phyloP scores from a whole-genome alignment of 2,888 invertebrate genomes.

The Muschampia plurimacula region DNA sequence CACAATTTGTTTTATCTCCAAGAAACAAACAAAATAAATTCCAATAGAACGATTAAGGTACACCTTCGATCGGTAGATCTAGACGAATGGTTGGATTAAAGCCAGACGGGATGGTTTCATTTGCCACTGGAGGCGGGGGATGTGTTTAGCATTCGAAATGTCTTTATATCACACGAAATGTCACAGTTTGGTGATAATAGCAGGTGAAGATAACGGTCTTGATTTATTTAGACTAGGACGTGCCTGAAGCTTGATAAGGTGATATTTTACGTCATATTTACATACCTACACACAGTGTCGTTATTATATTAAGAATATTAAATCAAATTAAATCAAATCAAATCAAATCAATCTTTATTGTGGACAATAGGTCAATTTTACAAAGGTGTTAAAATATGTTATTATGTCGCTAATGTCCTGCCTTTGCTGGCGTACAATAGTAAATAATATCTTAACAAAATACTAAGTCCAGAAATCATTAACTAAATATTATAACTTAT shows the following conservation, averaged over 20 bases:
- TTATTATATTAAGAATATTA: too few species aligned
- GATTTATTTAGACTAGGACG: not conserved
- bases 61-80: constrained; percentile 66
- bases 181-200: not conserved
- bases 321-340: too few species aligned
- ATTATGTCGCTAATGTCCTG: too few species aligned
- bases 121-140: constrained; percentile 48
- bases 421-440: too few species aligned
- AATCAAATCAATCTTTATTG: too few species aligned
- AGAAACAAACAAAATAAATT: constrained; percentile 65
- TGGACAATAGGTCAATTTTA: too few species aligned
- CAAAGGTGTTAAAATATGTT: too few species aligned
- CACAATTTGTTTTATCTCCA: constrained; percentile 68
- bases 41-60: constrained; percentile 74
- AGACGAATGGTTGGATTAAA: constrained; percentile 64
- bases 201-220: not conserved
- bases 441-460: too few species aligned
- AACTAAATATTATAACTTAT: too few species aligned
- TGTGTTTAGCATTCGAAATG: constrained; percentile 54
- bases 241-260: not conserved
- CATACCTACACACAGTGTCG: too few species aligned
- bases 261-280: too few species aligned
- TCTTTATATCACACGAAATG: constrained; percentile 25
- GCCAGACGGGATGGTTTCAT: constrained; percentile 54
- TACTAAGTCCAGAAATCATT: too few species aligned